phyloP scores from a whole-genome alignment of 2,113 vertebrate genomes.

The Atrichornis clamosus region DNA sequence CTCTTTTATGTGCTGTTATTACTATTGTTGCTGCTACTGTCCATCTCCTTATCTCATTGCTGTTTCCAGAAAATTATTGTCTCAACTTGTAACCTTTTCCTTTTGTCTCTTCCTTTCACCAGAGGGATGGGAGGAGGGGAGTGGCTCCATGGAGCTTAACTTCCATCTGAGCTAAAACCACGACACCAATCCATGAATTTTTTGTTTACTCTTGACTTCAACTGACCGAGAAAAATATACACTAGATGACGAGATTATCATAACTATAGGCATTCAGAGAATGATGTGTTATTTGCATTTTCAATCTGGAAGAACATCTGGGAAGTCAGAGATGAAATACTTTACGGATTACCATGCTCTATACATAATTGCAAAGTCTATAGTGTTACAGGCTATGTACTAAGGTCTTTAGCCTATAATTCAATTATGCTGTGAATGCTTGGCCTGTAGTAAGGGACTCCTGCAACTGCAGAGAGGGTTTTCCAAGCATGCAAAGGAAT shows the following conservation, averaged over 20 bases:
- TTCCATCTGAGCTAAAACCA: neutral
- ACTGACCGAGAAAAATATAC: accelerated
- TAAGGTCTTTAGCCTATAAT: neutral
- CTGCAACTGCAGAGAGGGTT: neutral
- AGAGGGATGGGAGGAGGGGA: neutral
- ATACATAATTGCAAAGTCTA: neutral
- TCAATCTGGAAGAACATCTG: neutral
- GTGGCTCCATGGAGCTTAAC: neutral
- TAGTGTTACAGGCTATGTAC: neutral
- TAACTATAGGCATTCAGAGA: neutral
- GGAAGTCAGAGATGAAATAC: neutral
- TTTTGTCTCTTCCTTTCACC: neutral
- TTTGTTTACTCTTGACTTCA: neutral
- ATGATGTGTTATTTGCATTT: neutral
- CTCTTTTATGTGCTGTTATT: neutral
- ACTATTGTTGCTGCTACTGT: neutral
- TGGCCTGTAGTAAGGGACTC: neutral
- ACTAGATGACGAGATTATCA: neutral
- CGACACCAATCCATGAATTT: neutral
- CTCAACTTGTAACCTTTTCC: neutral
- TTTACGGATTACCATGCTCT: neutral
- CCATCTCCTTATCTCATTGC: neutral
- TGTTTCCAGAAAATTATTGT: neutral
- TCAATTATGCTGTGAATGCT: neutral
- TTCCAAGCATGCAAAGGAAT: neutral